A percentile compares a stretch with the other conserved stretches of the same genome.
phyloP scores from a whole-genome alignment of 2,113 vertebrate species.

The Erinaceus europaeus region DNA sequence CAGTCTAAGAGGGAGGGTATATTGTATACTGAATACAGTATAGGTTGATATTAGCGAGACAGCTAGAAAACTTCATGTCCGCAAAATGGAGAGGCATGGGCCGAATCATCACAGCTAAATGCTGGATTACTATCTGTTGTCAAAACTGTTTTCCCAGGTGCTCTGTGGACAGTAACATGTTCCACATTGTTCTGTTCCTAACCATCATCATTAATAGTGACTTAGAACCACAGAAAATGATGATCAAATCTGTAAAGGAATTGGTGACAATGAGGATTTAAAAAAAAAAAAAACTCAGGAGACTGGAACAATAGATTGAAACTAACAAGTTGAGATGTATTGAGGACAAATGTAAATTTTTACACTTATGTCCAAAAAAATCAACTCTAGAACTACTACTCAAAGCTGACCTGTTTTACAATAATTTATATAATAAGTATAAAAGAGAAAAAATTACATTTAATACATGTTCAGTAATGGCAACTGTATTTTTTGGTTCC shows the following conservation, averaged over 20 bases:
- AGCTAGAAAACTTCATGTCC: not conserved
- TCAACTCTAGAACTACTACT: slow-evolving; percentile 2
- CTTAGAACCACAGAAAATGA: not conserved
- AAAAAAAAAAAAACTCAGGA: not conserved
- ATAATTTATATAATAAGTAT: not conserved
- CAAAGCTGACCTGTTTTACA: slow-evolving; percentile 33
- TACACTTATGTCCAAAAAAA: not conserved
- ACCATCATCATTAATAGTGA: not conserved
- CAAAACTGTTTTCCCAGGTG: not conserved
- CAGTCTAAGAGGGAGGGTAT: no score
- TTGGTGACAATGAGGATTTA: no score
- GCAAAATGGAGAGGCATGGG: not conserved
- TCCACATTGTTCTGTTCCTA: not conserved
- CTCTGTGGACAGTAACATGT: not conserved
- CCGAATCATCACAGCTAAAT: not conserved
- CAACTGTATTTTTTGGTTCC: not conserved
- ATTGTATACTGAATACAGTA: not conserved
- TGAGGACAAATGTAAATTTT: slow-evolving; percentile 35
- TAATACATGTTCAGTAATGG: not conserved
- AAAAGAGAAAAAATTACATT: not conserved
- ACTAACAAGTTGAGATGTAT: slow-evolving; percentile 37
- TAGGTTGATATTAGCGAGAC: not conserved
- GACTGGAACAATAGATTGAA: slow-evolving; percentile 8
- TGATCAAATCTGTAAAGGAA: slow-evolving; percentile 33
- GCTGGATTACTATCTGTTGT: not conserved